Evolutionary conservation across 1,140 invertebrate species (phyloP).

Genomic region (Periplaneta americana): DNA sequence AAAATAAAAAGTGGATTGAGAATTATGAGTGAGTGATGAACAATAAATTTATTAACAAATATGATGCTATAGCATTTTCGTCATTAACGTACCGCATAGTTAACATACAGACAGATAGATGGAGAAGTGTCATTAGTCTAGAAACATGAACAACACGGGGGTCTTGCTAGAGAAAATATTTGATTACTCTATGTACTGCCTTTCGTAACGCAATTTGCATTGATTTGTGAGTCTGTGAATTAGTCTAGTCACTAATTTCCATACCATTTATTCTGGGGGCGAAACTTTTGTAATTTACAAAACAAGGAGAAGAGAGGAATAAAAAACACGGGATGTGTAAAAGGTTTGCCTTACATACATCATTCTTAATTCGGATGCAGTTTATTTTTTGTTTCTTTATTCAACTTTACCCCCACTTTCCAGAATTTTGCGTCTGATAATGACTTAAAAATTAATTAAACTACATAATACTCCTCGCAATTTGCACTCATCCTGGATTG

Average conservation of each 20-base stretch:
- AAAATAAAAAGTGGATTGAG: too few relatives aligned
- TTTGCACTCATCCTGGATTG: not conserved
- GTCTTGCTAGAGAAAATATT: not conserved
- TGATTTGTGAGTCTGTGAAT: not conserved
- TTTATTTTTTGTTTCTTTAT: not conserved
- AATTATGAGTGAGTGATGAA: too few relatives aligned
- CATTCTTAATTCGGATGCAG: not conserved
- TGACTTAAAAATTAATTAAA: not conserved
- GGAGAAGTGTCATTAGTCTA: too few relatives aligned
- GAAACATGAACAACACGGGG: too few relatives aligned
- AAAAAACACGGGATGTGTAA: not conserved
- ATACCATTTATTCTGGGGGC: not conserved
- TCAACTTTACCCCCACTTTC: too few relatives aligned
- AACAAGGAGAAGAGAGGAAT: not conserved
- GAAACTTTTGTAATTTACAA: not conserved
- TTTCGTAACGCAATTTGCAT: too few relatives aligned
- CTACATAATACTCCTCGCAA: not conserved
- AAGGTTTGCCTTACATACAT: not conserved
- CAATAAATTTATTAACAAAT: too few relatives aligned
- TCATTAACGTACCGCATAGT: too few relatives aligned
- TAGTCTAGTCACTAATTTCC: not conserved
- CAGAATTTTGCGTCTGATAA: not conserved
- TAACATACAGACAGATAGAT: too few relatives aligned
- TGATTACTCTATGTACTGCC: too few relatives aligned
- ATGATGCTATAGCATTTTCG: too few relatives aligned